These are phyloP conservation scores for Cheilosia urbana DNA, from an alignment of 2,888 invertebrate genomes.

Conservation along the genomic window DNA sequence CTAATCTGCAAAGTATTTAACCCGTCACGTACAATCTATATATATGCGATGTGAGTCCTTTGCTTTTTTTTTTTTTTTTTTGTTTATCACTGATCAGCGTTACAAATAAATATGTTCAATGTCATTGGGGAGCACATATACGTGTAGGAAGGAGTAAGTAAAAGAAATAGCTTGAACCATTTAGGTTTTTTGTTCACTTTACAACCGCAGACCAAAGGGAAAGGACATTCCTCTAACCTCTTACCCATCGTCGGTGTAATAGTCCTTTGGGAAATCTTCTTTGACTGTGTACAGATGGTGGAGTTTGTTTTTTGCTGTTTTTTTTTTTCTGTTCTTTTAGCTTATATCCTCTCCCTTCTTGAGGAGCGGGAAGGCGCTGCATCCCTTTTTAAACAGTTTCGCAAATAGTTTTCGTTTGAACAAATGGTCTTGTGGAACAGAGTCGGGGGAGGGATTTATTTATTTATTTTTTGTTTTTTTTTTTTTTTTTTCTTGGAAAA, in stretches of 20 bases:
- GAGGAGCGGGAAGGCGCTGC: neutral
- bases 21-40: neutral
- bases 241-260: slow-evolving; percentile 44
- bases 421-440: slow-evolving; percentile 42
- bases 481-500: slow-evolving; percentile 3
- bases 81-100: slow-evolving; percentile 26
- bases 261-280: slow-evolving; percentile 74
- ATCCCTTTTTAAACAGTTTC: slow-evolving; percentile 39
- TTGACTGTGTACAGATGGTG: slow-evolving; percentile 54
- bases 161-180: slow-evolving; percentile 26
- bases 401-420: slow-evolving; percentile 69
- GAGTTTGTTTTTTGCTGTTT: slow-evolving; percentile 14
- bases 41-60: neutral
- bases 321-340: slow-evolving; percentile 37
- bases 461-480: neutral
- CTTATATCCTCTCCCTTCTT: slow-evolving; percentile 22
- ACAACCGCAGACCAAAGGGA: slow-evolving; percentile 46
- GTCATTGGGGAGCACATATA: slow-evolving; percentile 23
- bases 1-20: slow-evolving; percentile 15
- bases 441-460: neutral
- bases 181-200: slow-evolving; percentile 27
- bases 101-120: slow-evolving; percentile 31
- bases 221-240: slow-evolving; percentile 51
- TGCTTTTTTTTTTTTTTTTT: neutral
- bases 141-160: neutral